These are phyloP conservation scores for Pseudopipra pipra DNA, from an alignment of 2,113 vertebrate species.

Conservation along the genomic window DNA sequence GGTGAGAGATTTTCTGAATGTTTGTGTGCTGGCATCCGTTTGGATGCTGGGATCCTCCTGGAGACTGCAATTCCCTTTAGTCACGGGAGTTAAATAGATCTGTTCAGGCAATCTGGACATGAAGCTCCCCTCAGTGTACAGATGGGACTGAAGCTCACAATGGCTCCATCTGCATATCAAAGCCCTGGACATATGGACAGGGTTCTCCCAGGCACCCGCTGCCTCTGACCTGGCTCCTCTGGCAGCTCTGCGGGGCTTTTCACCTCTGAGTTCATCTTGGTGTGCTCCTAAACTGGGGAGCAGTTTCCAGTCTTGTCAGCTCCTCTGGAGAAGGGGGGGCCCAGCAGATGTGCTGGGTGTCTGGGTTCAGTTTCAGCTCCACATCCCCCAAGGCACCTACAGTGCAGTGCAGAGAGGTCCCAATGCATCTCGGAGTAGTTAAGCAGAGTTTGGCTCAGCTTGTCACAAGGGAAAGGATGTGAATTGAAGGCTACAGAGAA, in stretches of 20 bases:
- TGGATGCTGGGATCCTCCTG: neutral
- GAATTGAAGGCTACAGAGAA: neutral
- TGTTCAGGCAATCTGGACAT: slow-evolving; percentile 11
- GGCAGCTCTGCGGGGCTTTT: neutral
- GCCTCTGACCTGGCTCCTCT: neutral
- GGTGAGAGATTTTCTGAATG: neutral
- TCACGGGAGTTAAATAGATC: slow-evolving; percentile 16
- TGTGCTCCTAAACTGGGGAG: neutral
- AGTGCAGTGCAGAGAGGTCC: neutral
- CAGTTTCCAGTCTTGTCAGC: neutral
- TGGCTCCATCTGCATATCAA: slow-evolving; percentile 57
- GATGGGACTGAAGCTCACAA: slow-evolving; percentile 45
- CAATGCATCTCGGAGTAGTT: neutral
- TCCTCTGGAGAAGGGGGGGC: neutral
- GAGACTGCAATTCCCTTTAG: slow-evolving; percentile 35
- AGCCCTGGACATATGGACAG: slow-evolving; percentile 40
- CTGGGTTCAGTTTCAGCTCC: neutral
- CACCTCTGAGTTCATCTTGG: neutral
- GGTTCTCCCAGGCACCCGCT: neutral
- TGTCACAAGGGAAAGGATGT: neutral
- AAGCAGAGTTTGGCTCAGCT: neutral
- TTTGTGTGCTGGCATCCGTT: slow-evolving; percentile 41
- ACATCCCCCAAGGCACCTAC: rapidly evolving
- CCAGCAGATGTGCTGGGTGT: rapidly evolving
- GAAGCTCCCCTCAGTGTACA: neutral